Evolutionary conservation across 92 coral and sea anemone genomes (phyloP).

Genomic region (Meandrina meandrites): DNA sequence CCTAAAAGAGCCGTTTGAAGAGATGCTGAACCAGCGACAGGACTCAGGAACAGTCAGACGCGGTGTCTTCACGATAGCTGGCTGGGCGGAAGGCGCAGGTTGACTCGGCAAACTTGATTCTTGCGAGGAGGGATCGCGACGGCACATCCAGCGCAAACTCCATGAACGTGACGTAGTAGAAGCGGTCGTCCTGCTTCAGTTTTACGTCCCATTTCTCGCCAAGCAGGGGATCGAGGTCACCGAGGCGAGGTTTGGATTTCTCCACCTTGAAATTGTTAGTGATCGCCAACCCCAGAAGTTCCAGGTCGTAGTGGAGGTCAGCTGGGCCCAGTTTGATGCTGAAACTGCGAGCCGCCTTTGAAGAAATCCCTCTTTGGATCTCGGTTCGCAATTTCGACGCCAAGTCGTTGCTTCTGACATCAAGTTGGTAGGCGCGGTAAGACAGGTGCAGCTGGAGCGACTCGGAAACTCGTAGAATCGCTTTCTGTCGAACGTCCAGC

Average conservation of each 20-base stretch:
- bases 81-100: background rate
- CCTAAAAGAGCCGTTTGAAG: no score
- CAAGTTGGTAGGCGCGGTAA: background rate
- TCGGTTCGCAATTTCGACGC: background rate
- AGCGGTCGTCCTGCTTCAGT: background rate
- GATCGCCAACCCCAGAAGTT: background rate
- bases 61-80: slow-evolving; percentile 11
- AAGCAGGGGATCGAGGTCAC: background rate
- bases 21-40: background rate
- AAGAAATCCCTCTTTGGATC: slow-evolving; percentile 4
- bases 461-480: background rate
- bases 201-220: background rate
- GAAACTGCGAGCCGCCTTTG: background rate
- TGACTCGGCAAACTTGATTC: background rate
- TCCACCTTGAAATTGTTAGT: background rate
- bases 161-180: background rate
- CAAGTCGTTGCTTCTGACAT: background rate
- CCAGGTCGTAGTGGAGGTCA: slow-evolving; percentile 9
- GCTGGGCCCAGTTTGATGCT: slow-evolving; percentile 5
- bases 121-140: background rate
- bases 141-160: background rate
- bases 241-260: background rate
- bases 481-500: background rate
- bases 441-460: background rate
- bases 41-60: background rate